These are phyloP conservation scores for Diplolepis rosae DNA, from an alignment of 2,888 invertebrate species.

Conservation along the genomic window DNA sequence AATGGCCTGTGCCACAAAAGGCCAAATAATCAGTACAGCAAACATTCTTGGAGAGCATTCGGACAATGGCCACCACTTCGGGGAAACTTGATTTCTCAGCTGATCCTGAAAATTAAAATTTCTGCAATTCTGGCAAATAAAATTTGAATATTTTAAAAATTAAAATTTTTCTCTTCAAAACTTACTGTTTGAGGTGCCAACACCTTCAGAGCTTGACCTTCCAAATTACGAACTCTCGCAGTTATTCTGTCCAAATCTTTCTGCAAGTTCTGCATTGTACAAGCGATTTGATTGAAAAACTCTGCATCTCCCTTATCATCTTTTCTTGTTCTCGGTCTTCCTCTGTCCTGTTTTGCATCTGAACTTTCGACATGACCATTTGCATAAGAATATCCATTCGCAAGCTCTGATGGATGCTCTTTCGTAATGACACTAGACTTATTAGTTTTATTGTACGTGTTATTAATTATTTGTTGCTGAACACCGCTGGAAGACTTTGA, in stretches of 20 bases:
- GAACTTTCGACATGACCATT: slow-evolving; percentile 51
- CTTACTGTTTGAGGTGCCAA: slow-evolving; percentile 59
- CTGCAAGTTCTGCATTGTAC: slow-evolving; percentile 74
- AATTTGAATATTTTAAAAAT: not conserved
- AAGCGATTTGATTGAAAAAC: slow-evolving; percentile 74
- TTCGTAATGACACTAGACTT: slow-evolving; percentile 37
- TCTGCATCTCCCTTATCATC: slow-evolving; percentile 66
- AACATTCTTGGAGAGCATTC: slow-evolving; percentile 73
- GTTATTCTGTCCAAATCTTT: slow-evolving; percentile 74
- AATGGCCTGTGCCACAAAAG: slow-evolving; percentile 76
- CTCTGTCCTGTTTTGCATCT: slow-evolving; percentile 54
- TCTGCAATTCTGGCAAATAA: not conserved
- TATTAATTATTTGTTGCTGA: slow-evolving; percentile 51
- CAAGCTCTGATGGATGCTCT: slow-evolving; percentile 52
- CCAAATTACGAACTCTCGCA: slow-evolving; percentile 72
- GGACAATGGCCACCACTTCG: slow-evolving; percentile 66
- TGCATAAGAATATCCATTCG: slow-evolving; percentile 54
- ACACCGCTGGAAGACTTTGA: slow-evolving; percentile 53
- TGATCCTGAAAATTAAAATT: slow-evolving; percentile 54
- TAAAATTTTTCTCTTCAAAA: slow-evolving; percentile 27
- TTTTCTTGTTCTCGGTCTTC: slow-evolving; percentile 59
- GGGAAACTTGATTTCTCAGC: slow-evolving; percentile 45
- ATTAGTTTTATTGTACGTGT: slow-evolving; percentile 42
- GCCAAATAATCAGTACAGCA: slow-evolving; percentile 80
- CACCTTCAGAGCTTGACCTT: slow-evolving; percentile 66